phyloP scores from a whole-genome alignment of 2,888 invertebrate genomes.

The Sphinx pinastri region DNA sequence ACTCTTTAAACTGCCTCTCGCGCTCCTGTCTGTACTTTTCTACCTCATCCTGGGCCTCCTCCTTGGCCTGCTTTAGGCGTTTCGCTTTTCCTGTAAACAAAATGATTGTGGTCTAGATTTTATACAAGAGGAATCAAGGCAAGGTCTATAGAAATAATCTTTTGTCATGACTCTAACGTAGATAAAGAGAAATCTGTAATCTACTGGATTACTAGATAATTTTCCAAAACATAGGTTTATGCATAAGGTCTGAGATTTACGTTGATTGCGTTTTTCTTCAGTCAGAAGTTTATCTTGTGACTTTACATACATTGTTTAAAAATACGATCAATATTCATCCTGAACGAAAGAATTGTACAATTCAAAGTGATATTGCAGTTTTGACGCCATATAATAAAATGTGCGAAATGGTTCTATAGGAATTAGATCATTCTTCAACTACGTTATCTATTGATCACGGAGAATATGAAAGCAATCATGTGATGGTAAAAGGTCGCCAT shows the following conservation, averaged over 20 bases:
- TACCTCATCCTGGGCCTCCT: slow-evolving; percentile 99
- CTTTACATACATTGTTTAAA: too few species aligned
- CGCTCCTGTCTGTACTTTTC: slow-evolving; percentile 98
- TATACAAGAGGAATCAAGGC: neutral
- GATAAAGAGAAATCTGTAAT: too few species aligned
- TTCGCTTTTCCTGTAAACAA: slow-evolving; percentile 93
- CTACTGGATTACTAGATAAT: too few species aligned
- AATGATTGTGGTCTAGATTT: neutral
- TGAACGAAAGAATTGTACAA: neutral
- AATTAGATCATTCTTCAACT: slow-evolving; percentile 3
- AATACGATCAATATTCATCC: too few species aligned
- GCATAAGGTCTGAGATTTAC: too few species aligned
- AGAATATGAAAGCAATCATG: neutral
- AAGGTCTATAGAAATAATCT: neutral
- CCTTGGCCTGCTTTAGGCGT: slow-evolving; percentile 99
- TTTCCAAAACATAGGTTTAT: too few species aligned
- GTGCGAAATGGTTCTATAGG: neutral
- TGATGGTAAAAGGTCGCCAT: neutral
- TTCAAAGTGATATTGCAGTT: neutral
- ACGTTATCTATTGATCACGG: neutral
- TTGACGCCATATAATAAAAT: neutral
- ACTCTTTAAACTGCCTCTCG: slow-evolving; percentile 95
- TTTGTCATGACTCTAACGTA: neutral
- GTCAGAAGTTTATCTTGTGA: too few species aligned
- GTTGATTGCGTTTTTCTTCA: too few species aligned